Base-by-base conservation (phyloP, 2,888 invertebrate species). In the Hirtodrosophila histrioides region DNA sequence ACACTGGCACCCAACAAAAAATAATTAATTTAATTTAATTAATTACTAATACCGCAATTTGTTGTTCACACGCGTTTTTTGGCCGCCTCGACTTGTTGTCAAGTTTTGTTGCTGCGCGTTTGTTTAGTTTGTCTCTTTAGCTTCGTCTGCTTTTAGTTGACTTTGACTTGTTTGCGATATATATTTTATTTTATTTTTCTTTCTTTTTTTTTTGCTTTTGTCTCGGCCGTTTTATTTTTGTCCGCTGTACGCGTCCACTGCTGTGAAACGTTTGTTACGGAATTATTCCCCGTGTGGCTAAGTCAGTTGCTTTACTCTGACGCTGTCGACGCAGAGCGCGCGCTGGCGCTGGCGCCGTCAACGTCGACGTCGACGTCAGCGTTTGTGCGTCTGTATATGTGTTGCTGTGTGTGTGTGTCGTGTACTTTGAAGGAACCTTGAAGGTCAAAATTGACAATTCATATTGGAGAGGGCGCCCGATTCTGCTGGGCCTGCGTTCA, bases 401-500 rank as follows among this genome's bases (percentile, higher is more conserved):
- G 8, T 17, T 17, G 17, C 17, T 55, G 45, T 57, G 43, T 36
- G 27, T 43, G 7, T 56, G 31, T 58, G 17, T 45, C 69, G 74
- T 82, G 86, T 83, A 86, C 84, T 88, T 89, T 90, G 90, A 90
- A 91, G 90, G 91, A 91, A 91, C 89, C 91, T 91, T 91, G 91
- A 91, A 91, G 91, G 91, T 91, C 91, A 91, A 91, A 90, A 90
- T 77, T 90, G 90, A 90, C 88, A 90, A 90, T 88, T 89, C 76
- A 71, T 87, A 76, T 73, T 78, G 80, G 82, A 75, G 78, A 64
- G 77, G 68, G 66, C 82, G 50, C 57, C 54, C 35, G 46, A 57
- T 74, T 69, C 56, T 57, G 54, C 45, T 78, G 73, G 69, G 69
- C 64, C 69, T 64, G 69, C 41, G 51, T 73, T 74, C 53, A 60